Base-by-base conservation (phyloP, 2,797 vertebrate genomes). In the Intellagama lesueurii region DNA sequence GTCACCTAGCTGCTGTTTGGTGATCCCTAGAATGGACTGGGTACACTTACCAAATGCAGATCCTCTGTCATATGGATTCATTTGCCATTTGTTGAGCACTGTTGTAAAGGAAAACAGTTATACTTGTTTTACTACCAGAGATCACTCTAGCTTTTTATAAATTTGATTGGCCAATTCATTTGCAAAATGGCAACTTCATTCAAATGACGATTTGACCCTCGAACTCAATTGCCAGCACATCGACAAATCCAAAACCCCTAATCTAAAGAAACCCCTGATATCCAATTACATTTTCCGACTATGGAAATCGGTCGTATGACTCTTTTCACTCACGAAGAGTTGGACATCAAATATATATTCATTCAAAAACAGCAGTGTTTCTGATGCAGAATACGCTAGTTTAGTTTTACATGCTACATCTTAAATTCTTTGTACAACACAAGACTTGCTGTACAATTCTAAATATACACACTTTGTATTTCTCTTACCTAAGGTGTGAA, bases 1-100 rank as follows among this genome's bases (percentile, higher is more conserved):
- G n/a, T 28, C 30, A 78, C 16, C 26, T 72, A 68, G 32, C 73
- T 81, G 35, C 1, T 40, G 30, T 40, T 35, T 22, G 16, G 14
- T 64, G 60, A 68, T 68, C n/a, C 24, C 35, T 87, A 3, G 2
- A 66, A 85, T 28, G 9, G 19, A 49, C 14, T 69, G 84, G 40
- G 1, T 1, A 91, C 35, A 97, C 98, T 98, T 96, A 99, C 99
- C 99, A 94, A 99, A 99, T 78, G 99, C 99, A 90, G 98, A 80
- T 88, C 98, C 98, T 97, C 99, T 98, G 83, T 99, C 99, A 87
- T 99, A 99, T 0, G 99, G 99, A 95, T 99, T 99, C 99, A 99
- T 99, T 91, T 99, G 99, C 98, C 99, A 99, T 91, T 97, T 99
- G 97, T 98, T 99, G 92, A 99, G 98, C 87, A 99, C 99, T 99